Base-by-base conservation (phyloP, 2,113 vertebrate genomes). In the Perccottus glenii region DNA sequence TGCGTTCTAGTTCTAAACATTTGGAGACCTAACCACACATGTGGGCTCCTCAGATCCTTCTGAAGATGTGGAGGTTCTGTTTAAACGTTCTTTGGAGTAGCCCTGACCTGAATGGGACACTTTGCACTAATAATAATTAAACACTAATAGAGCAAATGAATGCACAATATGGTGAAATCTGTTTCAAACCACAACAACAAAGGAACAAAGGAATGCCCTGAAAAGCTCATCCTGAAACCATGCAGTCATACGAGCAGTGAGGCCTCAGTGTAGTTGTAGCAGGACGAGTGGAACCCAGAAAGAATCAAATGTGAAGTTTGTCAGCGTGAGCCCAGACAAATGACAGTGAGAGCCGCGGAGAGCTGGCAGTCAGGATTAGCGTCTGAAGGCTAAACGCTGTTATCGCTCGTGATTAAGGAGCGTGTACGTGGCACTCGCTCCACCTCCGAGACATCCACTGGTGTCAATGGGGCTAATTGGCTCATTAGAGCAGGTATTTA, bases 391-490 rank as follows among this genome's bases (percentile, higher is more conserved):
- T 92, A 90, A 91, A 88, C 61, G 79, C 73, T 78, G 85, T 87
- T 89, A 89, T 88, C 80, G 77, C 83, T 85, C 82, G 83, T 91
- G 89, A 91, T 92, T 87, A 92, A 89, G 83, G 76, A 84, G 85
- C 86, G 65, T 85, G 84, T 88, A 84, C 83, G 61, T 79, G 81
- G 77, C 64, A 49, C 85, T 77, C 73, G 83, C 84, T 87, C 82
- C 86, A 91, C 89, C 88, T 90, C 89, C 5, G 88, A 92, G 91
- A 90, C 88, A 79, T 80, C 80, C 75, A 77, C 46, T 65, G 81
- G 79, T 90, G 88, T 91, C 90, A 91, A 91, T 89, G 84, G 85
- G 85, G 90, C 88, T 90, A 92, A 91, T 91, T 91, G 90, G 87
- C 88, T 89, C 83, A 90, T 91, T 91, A 91, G 85, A 84, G 60